These are phyloP conservation scores for Dolichoris vasculosae DNA, from an alignment of 1,140 invertebrate genomes.

Conservation along the genomic window DNA sequence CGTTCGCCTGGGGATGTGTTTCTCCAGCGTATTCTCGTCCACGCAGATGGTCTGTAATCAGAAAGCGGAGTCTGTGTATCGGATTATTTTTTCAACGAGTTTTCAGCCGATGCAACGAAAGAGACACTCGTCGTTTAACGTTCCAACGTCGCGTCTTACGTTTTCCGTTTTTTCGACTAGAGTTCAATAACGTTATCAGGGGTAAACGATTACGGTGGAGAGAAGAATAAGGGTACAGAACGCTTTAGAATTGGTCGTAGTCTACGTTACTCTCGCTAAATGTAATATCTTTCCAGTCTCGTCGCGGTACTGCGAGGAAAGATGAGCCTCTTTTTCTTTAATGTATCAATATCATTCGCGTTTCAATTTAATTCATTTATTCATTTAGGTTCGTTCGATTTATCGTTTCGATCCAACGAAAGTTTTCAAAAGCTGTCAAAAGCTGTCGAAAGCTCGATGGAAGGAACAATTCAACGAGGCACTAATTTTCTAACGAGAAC, in stretches of 20 bases:
- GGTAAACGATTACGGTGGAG: not conserved
- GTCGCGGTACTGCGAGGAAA: too few species aligned
- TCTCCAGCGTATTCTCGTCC: slow-evolving; percentile 65
- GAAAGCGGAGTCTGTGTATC: slow-evolving; percentile 22
- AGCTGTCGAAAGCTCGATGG: too few species aligned
- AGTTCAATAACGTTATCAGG: not conserved
- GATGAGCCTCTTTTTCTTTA: too few species aligned
- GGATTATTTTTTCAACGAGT: slow-evolving; percentile 1
- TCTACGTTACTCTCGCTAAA: not conserved
- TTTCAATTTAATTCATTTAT: not conserved
- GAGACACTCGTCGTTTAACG: not conserved
- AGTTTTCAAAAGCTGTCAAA: too few species aligned
- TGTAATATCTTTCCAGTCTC: not conserved
- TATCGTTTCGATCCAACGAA: too few species aligned
- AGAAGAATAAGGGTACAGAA: not conserved
- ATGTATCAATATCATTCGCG: not conserved
- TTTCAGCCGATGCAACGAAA: not conserved
- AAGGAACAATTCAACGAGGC: too few species aligned
- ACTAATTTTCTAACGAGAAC: too few species aligned
- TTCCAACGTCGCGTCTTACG: not conserved
- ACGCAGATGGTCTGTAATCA: slow-evolving; percentile 63
- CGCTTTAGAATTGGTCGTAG: not conserved
- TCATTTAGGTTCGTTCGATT: too few species aligned
- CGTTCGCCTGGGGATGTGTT: slow-evolving; percentile 73
- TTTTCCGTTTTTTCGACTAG: not conserved